Conservation (phyloP, 2,888 invertebrate species). For the Villa cingulata region DNA sequence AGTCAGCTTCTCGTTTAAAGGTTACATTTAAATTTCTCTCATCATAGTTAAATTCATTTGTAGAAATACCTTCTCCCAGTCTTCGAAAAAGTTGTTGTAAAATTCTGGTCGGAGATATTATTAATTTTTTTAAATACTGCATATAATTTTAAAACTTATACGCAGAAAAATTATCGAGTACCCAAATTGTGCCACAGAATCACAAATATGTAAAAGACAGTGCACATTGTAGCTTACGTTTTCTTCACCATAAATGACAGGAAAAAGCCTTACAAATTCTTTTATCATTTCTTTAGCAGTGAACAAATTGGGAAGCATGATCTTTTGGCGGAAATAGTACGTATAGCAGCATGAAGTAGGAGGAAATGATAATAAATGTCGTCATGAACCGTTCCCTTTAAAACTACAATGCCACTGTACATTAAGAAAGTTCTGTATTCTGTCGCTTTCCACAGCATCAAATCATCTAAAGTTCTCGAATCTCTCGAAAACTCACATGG, state of each 20-base stretch:
- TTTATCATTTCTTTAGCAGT: conserved; percentile 1
- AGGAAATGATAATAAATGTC: conserved; percentile 4
- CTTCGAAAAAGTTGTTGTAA: conserved; percentile 1
- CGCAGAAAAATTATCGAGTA: conserved; percentile 4
- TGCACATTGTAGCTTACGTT: no score
- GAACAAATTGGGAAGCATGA: conserved; percentile 1
- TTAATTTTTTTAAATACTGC: conserved; percentile 1
- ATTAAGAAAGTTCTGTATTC: conserved; percentile 2
- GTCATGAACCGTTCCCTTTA: conserved; percentile 1
- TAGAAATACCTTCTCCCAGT: not conserved
- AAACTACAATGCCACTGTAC: conserved; percentile 5
- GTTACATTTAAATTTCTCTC: no score
- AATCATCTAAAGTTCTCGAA: not conserved
- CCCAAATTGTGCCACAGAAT: not conserved
- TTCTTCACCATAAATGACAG: conserved; percentile 1
- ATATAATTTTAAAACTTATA: conserved; percentile 6
- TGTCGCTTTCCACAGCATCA: not conserved
- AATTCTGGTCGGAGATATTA: not conserved
- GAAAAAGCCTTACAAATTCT: conserved; percentile 2
- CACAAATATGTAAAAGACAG: conserved; percentile 3
- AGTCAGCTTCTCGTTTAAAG: no score
- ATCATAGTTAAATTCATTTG: no score
- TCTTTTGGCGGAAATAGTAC: not conserved
- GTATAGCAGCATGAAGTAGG: conserved; percentile 1
- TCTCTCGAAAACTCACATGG: conserved; percentile 8